These are phyloP conservation scores for Cinara cedri DNA, from an alignment of 2,888 invertebrate species.

Conservation along the genomic window DNA sequence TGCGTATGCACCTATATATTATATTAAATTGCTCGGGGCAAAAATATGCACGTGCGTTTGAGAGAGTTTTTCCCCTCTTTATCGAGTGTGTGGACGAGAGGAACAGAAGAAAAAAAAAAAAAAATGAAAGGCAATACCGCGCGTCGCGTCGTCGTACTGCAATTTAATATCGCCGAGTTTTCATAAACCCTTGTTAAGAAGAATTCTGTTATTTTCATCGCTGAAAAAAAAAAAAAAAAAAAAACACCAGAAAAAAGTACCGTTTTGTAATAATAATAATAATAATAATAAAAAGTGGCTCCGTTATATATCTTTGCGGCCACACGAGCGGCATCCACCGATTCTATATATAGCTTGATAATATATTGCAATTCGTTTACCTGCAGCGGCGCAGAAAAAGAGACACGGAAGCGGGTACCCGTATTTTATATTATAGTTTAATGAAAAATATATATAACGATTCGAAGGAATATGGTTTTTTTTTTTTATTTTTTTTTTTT, in stretches of 20 bases:
- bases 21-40: conserved; percentile 46
- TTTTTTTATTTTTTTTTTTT: too few relatives aligned
- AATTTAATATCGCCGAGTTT: conserved; percentile 51
- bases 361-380: conserved; percentile 39
- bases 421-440: too few relatives aligned
- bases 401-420: too few relatives aligned
- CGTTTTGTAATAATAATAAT: conserved; percentile 23
- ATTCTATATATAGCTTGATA: neutral
- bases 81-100: conserved; percentile 11
- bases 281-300: neutral
- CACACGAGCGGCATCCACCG: neutral
- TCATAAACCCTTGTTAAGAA: conserved; percentile 56
- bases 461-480: too few relatives aligned
- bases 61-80: neutral
- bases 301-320: neutral
- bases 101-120: neutral
- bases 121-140: conserved; percentile 39
- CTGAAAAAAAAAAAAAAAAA: neutral
- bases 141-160: conserved; percentile 11
- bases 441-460: too few relatives aligned
- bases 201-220: conserved; percentile 52
- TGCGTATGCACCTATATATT: neutral
- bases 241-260: neutral
- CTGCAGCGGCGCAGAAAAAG: neutral
- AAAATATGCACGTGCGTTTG: conserved; percentile 38